Evolutionary conservation across 35 echinoderm and acorn worm species (phyloP).

Genomic region (Apostichopus parvimensis): DNA sequence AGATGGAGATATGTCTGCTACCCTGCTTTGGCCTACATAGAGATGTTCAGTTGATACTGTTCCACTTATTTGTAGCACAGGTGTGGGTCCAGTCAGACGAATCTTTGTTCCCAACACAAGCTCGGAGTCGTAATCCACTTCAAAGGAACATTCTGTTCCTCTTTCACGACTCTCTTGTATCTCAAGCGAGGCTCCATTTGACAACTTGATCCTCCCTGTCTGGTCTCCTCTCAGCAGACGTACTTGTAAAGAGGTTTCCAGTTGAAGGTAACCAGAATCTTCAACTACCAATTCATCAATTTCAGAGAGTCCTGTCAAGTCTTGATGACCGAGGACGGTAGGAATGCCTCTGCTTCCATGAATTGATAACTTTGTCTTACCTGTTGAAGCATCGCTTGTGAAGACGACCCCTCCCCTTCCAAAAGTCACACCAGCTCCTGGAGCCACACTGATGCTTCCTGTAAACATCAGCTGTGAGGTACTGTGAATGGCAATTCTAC

Average conservation of each 20-base stretch:
- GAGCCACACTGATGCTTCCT: slow-evolving; percentile 59
- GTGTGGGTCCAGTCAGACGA: slow-evolving; percentile 44
- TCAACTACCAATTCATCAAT: slow-evolving; percentile 60
- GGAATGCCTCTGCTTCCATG: slow-evolving; percentile 46
- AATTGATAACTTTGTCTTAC: slow-evolving; percentile 42
- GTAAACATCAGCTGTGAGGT: slow-evolving; percentile 13
- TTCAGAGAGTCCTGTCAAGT: slow-evolving; percentile 9
- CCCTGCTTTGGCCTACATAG: slow-evolving; percentile 6
- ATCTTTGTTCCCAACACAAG: not conserved
- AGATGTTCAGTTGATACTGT: slow-evolving; percentile 44
- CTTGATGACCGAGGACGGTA: slow-evolving; percentile 28
- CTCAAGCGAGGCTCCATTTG: slow-evolving; percentile 2
- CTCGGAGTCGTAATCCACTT: slow-evolving; percentile 37
- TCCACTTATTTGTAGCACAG: slow-evolving; percentile 47
- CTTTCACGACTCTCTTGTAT: not conserved
- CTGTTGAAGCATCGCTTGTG: not conserved
- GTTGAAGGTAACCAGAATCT: slow-evolving; percentile 26
- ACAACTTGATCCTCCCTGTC: slow-evolving; percentile 52
- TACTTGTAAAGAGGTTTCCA: not conserved
- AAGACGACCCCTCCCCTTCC: slow-evolving; percentile 71
- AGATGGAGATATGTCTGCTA: not conserved
- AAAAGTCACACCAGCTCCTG: slow-evolving; percentile 32
- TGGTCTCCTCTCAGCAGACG: slow-evolving; percentile 54
- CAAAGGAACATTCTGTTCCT: slow-evolving; percentile 66
- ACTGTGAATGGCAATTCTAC: slow-evolving; percentile 69